Conservation (phyloP, 2,113 vertebrate species). For the Ursus arctos region DNA sequence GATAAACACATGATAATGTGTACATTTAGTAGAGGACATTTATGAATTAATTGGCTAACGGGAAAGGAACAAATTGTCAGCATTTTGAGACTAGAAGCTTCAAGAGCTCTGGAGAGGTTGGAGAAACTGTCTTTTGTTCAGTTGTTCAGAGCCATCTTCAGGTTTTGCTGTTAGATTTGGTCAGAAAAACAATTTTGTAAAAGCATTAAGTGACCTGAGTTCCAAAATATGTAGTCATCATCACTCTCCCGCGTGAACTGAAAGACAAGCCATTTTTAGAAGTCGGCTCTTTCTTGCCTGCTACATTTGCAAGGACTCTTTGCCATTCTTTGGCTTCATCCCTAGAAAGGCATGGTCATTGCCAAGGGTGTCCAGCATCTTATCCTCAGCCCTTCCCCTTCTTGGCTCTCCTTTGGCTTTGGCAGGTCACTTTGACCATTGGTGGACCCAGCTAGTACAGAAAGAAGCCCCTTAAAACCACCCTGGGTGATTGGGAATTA, state of each 20-base stretch:
- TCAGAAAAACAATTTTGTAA: neutral
- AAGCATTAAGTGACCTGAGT: neutral
- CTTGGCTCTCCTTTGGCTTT: neutral
- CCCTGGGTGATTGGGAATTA: neutral
- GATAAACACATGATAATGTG: slow-evolving; percentile 76
- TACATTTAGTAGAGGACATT: neutral
- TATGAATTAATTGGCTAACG: slow-evolving; percentile 45
- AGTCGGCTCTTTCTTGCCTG: neutral
- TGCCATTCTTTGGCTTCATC: neutral
- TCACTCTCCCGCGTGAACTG: neutral
- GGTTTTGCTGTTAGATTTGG: neutral
- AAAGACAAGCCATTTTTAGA: neutral
- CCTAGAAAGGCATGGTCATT: neutral
- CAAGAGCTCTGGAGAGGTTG: neutral
- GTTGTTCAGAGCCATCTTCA: neutral
- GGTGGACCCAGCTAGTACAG: neutral
- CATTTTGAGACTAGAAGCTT: slow-evolving; percentile 8
- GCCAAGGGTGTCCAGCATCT: neutral
- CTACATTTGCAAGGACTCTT: neutral
- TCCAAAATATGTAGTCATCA: neutral
- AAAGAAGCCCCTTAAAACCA: neutral
- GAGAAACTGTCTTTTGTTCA: neutral
- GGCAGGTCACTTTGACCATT: neutral
- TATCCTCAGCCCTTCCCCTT: neutral
- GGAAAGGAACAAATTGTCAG: neutral